Evolutionary conservation across 2,888 invertebrate species (phyloP).

Genomic region (Pristionchus exspectatus): DNA sequence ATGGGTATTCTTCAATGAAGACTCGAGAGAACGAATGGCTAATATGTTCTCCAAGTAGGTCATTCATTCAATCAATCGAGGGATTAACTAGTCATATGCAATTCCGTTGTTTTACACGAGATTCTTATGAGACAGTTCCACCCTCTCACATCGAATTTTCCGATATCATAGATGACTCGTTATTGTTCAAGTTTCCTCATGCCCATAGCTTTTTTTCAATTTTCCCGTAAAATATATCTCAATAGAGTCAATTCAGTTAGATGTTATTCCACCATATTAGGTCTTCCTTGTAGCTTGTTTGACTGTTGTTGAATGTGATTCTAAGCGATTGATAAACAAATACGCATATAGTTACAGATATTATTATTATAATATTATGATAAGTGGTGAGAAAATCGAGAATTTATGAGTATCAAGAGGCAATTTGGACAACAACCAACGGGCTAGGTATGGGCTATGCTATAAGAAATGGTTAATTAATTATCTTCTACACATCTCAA

Average conservation of each 20-base stretch:
- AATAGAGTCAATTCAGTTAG: conserved; percentile 23
- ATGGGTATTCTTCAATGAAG: conserved; percentile 73
- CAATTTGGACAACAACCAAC: conserved; percentile 25
- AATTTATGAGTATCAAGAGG: not conserved
- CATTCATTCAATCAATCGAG: not conserved
- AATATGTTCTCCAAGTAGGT: conserved; percentile 67
- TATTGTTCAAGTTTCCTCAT: conserved; percentile 10
- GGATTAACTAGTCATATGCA: not conserved
- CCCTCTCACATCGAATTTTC: not conserved
- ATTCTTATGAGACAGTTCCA: not conserved
- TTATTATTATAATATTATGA: not conserved
- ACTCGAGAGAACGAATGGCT: conserved; percentile 71
- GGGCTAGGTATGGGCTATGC: not conserved
- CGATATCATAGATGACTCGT: conserved; percentile 40
- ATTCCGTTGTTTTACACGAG: conserved; percentile 12
- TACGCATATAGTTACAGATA: not conserved
- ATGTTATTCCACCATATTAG: not conserved
- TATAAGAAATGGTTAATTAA: not conserved
- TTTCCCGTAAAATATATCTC: conserved; percentile 14
- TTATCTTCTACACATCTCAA: not conserved
- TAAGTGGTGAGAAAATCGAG: not conserved
- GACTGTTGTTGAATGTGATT: conserved; percentile 49
- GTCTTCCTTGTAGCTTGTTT: conserved; percentile 30
- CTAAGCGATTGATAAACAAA: conserved; percentile 9
- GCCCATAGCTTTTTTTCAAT: not conserved